Evolutionary conservation across 2,113 vertebrate genomes (phyloP).

Genomic region (Takifugu bimaculatus): DNA sequence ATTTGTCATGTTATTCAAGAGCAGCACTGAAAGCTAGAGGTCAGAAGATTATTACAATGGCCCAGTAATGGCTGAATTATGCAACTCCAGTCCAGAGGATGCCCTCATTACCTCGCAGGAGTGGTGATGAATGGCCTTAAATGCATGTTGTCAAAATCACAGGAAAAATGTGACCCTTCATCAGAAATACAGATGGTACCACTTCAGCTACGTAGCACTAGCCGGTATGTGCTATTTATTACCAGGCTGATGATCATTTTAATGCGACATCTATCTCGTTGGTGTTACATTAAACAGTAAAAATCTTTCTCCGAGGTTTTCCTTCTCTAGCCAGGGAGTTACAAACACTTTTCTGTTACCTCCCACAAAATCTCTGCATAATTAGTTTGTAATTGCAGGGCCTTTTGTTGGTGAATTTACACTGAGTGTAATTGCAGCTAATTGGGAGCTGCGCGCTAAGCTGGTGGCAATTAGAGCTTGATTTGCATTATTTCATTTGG

Average conservation of each 20-base stretch:
- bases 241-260: slow-evolving; percentile 40
- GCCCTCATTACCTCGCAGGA: slow-evolving; percentile 65
- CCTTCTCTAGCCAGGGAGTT: background rate
- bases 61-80: slow-evolving; percentile 75
- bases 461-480: slow-evolving; percentile 84
- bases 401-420: slow-evolving; percentile 86
- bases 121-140: slow-evolving; percentile 69
- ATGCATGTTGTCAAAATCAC: slow-evolving; percentile 70
- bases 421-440: slow-evolving; percentile 90
- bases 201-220: slow-evolving; percentile 35
- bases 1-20: slow-evolving; percentile 71
- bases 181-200: slow-evolving; percentile 70
- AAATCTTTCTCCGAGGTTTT: slow-evolving; percentile 2
- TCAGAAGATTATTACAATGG: slow-evolving; percentile 75
- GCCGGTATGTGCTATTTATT: slow-evolving; percentile 36
- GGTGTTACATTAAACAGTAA: slow-evolving; percentile 14
- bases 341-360: slow-evolving; percentile 19
- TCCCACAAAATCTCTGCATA: slow-evolving; percentile 33
- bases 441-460: slow-evolving; percentile 86
- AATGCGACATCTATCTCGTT: slow-evolving; percentile 10
- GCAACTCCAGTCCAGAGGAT: slow-evolving; percentile 66
- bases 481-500: slow-evolving; percentile 86
- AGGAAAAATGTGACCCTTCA: slow-evolving; percentile 61
- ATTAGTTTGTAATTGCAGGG: slow-evolving; percentile 83
- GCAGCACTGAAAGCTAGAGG: slow-evolving; percentile 73